Base-by-base conservation (phyloP, 2,888 invertebrate genomes). In the Diadegma fenestrale region DNA sequence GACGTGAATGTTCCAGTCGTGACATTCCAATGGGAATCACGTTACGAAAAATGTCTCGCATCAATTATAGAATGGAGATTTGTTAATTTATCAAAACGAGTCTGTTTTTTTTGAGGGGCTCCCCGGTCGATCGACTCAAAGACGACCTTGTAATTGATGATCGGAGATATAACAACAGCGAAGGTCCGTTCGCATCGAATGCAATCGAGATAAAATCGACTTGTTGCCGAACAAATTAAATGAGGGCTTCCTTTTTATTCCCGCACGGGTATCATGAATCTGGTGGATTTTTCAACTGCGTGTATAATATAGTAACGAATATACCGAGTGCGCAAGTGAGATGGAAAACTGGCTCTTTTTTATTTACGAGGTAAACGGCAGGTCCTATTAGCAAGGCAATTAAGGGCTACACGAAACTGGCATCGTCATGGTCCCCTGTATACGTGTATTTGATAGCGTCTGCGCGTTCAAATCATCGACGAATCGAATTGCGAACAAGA, bases 361-460 rank as follows among this genome's bases (percentile, higher is more conserved):
- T 75, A 80, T 75, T 84, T 69, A 76, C 83, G 69, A 80, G 69
- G 80, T 76, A 63, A 63, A 84, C 69, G 75, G 63, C 75, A n/a
- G 54, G 63, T 54, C 37, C 66, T 86, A 89, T 89, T 88, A 87
- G 88, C 82, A 71, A 88, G 82, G 87, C 88, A 89, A 89, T 90
- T 89, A 89, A 76, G 81, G 69, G 73, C 43, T 82, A 84, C 82
- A 75, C 51, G 82, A 63, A 69, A 22, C 48, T 63, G 61, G 51
- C 69, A 43, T 48, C 61, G 58, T 68, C 30, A 54, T 8, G 68
- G n/a, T 17, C 14, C n/a, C 41, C 3, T 37, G 19, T 26, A 51
- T 26, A 22, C 37, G n/a, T 33, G 48, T 61, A 61, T 80, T 22
- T 43, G 22, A 8, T 43, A 43, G 48, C 17, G 41, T n/a, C 26